Base-by-base conservation (phyloP, 2,888 invertebrate species). In the Maniola hyperantus region DNA sequence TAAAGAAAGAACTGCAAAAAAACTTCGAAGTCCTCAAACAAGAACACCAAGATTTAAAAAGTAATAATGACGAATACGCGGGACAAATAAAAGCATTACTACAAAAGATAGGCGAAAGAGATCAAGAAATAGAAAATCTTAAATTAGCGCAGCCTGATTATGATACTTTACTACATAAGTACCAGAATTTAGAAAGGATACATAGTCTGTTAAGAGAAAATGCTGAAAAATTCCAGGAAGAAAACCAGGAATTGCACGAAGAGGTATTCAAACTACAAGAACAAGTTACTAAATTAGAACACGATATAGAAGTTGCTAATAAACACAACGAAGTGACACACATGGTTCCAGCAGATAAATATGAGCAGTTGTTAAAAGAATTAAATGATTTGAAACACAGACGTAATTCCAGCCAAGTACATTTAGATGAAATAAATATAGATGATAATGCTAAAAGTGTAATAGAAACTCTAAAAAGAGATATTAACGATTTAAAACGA, bases 1-100 rank as follows among this genome's bases (percentile, higher is more conserved):
- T 94, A 48, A 95, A 94, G 75, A 91, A 85, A 54, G 93, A 93
- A 58, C 75, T 94, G 55, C 93, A 93, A 69, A 83, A 84, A 11
- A 94, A 93, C 74, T 93, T 93, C 59, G 89, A 89, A 72, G 78
- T 85, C 0, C 75, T 94, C 1, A 92, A 90, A 74, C 83, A 87
- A 58, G 91, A 93, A 70, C 88, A 92, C 58, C 86, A 89, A 70
- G 89, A 92, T 64, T 76, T 93, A 4, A 89, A 88, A 74, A 85
- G 74, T 60, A 80, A 89, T 57, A 93, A 93, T 74, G 85, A 90
- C 63, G 84, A 90, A 59, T 87, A 93, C 66, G 83, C 85, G 13
- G 77, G 76, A n/a, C 89, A 93, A 77, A 86, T 92, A 8, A 85
- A 87, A 71, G 79, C 78, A 50, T 79, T 94, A 65, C 76, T 87